These are phyloP conservation scores for Sebastes steindachneri DNA, from an alignment of 2,797 vertebrate genomes.

Conservation along the genomic window DNA sequence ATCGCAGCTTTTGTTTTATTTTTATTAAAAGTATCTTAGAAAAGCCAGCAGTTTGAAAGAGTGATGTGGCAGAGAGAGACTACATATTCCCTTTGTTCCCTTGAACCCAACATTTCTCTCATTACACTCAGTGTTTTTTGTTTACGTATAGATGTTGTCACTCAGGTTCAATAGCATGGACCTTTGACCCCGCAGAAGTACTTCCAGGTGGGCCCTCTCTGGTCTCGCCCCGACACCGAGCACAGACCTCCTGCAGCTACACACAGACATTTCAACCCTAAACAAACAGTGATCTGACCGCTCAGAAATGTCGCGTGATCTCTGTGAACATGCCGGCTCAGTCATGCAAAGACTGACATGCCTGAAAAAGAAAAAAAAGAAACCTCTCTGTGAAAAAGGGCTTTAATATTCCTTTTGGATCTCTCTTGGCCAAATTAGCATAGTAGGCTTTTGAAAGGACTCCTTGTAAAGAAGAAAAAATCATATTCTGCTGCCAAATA, in stretches of 20 bases:
- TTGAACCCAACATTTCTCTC: conserved; percentile 58
- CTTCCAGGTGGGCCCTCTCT: conserved; percentile 84
- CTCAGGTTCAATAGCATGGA: conserved; percentile 82
- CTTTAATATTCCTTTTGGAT: background rate
- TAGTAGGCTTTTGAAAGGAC: background rate
- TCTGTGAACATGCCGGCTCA: conserved; percentile 13
- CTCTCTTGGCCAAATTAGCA: background rate
- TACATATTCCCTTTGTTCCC: conserved; percentile 39
- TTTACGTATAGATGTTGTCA: conserved; percentile 78
- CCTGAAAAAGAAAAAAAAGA: background rate
- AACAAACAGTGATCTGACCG: conserved; percentile 72
- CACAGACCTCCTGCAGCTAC: conserved; percentile 73
- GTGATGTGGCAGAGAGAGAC: conserved; percentile 1
- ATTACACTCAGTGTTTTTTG: conserved; percentile 66
- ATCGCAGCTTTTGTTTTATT: background rate
- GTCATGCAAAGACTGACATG: background rate
- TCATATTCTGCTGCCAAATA: background rate
- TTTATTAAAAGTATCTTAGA: background rate
- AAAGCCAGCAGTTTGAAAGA: background rate
- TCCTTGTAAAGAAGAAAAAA: background rate
- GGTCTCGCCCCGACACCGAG: conserved; percentile 36
- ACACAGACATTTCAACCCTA: conserved; percentile 58
- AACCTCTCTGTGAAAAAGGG: background rate
- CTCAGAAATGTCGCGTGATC: conserved; percentile 54
- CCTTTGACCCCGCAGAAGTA: conserved; percentile 81